Base-by-base conservation (phyloP, 2,113 vertebrate species). In the Saccopteryx leptura region DNA sequence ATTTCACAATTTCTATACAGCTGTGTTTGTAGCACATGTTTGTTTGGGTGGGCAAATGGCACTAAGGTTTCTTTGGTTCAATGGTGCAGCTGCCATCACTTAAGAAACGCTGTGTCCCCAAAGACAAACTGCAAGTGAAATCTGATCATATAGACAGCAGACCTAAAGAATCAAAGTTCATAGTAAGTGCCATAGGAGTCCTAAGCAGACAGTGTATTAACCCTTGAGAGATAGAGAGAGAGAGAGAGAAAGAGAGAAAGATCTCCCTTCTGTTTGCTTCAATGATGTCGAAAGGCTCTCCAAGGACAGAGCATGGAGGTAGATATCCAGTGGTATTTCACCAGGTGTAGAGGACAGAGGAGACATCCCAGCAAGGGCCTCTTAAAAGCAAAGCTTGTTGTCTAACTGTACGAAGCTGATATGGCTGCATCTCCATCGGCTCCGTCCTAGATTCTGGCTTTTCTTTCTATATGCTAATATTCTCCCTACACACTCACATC, bases 11-110 rank as follows among this genome's bases (percentile, higher is more conserved):
- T 96, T 88, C 81, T 83, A 52, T 91, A 50, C 95, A 97, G 96
- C 96, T 97, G 97, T 97, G 96, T 94, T 95, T 96, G 79, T 78
- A 81, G 92, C 75, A 58, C 4, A 4, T 69, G 83, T 72, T 31
- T 85, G 54, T 31, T 80, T 61, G 74, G 31, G 33, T 63, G 84
- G 68, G 83, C 4, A 1, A 74, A 94, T 65, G 31, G 28, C 21
- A 2, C n/a, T 4, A 75, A 54, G 91, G 75, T 54, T 28, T 50
- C 85, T 91, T 83, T 28, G n/a, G 8, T 83, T 96, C 68, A 31
- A 0, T 10, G 7, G 18, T 24, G 19, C 0, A 1, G 46, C 83
- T 72, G 75, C 54, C 24, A 9, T 54, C 54, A 2, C 39, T 83
- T 60, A 66, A 63, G 80, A 84, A 87, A 33, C n/a, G 9, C 78